phyloP scores from a whole-genome alignment of 2,888 invertebrate species.

The Rhamnusium bicolor region DNA sequence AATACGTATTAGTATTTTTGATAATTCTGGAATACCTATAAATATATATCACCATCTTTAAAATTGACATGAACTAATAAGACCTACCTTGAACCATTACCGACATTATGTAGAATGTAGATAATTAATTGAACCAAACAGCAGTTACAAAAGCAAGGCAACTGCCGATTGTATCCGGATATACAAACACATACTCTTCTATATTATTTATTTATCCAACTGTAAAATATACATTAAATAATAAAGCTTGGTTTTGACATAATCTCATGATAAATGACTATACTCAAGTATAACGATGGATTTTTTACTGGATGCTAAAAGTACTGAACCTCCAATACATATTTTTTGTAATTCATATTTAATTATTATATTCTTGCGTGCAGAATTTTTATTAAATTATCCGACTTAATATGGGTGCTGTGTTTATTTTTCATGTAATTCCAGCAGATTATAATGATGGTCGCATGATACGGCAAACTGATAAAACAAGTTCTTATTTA shows the following conservation, averaged over 20 bases:
- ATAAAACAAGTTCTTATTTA: conserved; percentile 45
- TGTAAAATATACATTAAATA: not conserved
- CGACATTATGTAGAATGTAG: no score
- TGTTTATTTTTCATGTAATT: conserved; percentile 37
- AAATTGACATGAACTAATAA: no score
- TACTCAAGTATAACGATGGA: not conserved
- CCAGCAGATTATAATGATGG: conserved; percentile 40
- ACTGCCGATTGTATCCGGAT: not conserved
- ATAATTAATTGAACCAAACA: no score
- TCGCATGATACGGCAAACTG: conserved; percentile 33
- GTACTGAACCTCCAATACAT: not conserved
- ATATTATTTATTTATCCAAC: not conserved
- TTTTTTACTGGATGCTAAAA: not conserved
- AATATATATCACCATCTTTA: no score
- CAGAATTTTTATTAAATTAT: conserved; percentile 35
- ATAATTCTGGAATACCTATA: no score
- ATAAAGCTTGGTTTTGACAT: not conserved
- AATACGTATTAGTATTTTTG: no score
- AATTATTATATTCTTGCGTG: conserved; percentile 4
- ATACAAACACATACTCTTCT: not conserved
- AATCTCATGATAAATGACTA: not conserved
- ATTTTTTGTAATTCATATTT: not conserved
- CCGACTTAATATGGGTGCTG: conserved; percentile 34
- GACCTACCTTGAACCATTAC: no score
- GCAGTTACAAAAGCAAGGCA: not conserved